Conservation (phyloP, 2,113 vertebrate species). For the Uria lomvia region DNA sequence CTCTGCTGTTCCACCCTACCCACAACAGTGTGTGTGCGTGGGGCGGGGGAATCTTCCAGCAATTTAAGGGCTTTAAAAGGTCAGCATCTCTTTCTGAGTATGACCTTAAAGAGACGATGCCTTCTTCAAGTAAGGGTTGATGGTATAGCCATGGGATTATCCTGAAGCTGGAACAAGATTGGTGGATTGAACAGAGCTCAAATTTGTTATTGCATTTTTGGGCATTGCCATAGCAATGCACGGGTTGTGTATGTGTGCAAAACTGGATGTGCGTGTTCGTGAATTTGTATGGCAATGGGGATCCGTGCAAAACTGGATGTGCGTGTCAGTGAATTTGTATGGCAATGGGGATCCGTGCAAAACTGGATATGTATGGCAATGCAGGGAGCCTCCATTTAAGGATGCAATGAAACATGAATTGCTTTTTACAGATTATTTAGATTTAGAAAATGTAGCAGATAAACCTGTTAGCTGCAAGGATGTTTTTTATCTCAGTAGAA, state of each 20-base stretch:
- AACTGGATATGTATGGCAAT: neutral
- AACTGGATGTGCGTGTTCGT: neutral
- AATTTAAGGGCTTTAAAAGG: neutral
- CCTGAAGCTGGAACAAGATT: neutral
- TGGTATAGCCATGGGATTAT: neutral
- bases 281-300: neutral
- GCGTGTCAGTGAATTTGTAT: neutral
- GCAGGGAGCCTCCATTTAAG: neutral
- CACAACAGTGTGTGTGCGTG: rapidly evolving
- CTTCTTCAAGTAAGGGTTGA: neutral
- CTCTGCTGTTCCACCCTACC: neutral
- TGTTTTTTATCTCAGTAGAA: neutral
- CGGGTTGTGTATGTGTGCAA: neutral
- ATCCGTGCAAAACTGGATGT: neutral
- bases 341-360: neutral
- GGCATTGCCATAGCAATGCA: neutral
- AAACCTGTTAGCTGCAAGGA: neutral
- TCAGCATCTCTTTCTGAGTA: neutral
- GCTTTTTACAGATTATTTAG: neutral
- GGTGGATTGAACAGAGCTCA: neutral
- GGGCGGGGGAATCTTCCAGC: neutral
- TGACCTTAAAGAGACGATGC: neutral
- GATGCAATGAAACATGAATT: neutral
- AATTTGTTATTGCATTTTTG: neutral
- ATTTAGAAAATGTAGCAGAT: neutral